Evolutionary conservation across 2,113 vertebrate genomes (phyloP), one percentile per base, ranked within the genome.

Genomic region (Melierax canorus): DNA sequence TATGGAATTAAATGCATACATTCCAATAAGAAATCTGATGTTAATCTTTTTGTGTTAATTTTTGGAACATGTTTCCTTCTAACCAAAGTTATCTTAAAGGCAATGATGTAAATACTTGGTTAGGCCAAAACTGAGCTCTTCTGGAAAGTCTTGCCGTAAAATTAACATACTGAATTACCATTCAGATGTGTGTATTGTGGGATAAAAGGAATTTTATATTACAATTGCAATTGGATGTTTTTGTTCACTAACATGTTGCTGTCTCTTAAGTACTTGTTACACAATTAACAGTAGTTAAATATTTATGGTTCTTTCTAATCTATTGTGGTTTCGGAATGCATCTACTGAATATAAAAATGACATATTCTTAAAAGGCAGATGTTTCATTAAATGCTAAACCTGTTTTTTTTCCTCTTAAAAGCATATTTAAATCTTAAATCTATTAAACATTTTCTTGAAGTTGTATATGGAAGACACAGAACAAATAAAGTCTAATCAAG

Each of bases 401-500:
- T 6, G 26, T 3, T 32, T 45, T 74, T 48, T 66, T 39, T 7
- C 9, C 15, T 88, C 16, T 79, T 84, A 86, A 96, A 88, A 83
- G 32, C 1, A 1, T 84, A 69, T 76, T 94, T 94, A 81, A 93
- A 84, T 90, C 24, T 69, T 90, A 82, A 79, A 72, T 87, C 8
- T 85, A 43, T 56, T 79, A 91, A 75, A 34, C 7, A 21, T 59
- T 78, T 84, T 75, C 4, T 82, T 86, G 15, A 48, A 83, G 62
- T 72, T 87, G 30, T 77, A 68, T 86, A 6, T 36, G 73, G 73
- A 95, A 91, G 51, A 73, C 7, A 96, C 8, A 85, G 75, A 96
- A 75, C 56, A 96, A 96, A 95, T 97, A 79, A 92, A 88, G 81
- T 56, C 48, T 95, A 93, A 94, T 85, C 73, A 97, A 97, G 62